Percentiles rank a stretch among this genome's conserved stretches.
These are phyloP conservation scores for Drosophila cognata DNA, from an alignment of 2,888 invertebrate species.

Conservation along the genomic window DNA sequence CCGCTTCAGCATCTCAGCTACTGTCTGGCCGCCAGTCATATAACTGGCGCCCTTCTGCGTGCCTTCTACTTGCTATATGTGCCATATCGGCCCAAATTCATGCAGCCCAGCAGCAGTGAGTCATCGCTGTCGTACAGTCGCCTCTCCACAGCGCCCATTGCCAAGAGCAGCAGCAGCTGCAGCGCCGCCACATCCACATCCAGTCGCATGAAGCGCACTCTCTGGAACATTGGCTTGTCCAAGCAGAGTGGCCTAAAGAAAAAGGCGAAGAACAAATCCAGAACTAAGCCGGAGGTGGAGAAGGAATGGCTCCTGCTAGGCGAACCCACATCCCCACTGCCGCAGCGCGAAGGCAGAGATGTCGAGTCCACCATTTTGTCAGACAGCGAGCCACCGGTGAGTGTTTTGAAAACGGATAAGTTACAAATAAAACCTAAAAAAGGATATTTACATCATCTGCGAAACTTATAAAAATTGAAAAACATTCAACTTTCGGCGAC, in stretches of 20 bases:
- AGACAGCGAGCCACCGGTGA: constrained; percentile 83
- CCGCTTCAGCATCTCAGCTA: constrained; percentile 86
- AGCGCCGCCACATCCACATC: constrained; percentile 66
- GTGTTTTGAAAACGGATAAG: constrained; percentile 14
- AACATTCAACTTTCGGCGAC: too few species aligned
- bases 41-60: constrained; percentile 80
- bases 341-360: constrained; percentile 81
- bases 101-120: constrained; percentile 81
- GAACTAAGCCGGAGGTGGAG: constrained; percentile 83
- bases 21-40: constrained; percentile 84
- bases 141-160: constrained; percentile 82
- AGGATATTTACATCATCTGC: not conserved
- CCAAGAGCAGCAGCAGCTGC: constrained; percentile 69
- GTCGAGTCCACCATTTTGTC: constrained; percentile 84
- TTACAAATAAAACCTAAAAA: not conserved
- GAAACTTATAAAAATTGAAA: too few species aligned
- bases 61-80: constrained; percentile 84
- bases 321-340: constrained; percentile 84
- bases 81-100: constrained; percentile 84
- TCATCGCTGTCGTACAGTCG: constrained; percentile 85
- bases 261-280: constrained; percentile 75
- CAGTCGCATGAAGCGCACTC: constrained; percentile 76
- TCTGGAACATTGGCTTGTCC: constrained; percentile 82
- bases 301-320: constrained; percentile 85
- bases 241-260: constrained; percentile 79